These are phyloP conservation scores for Elysia crispata DNA, from an alignment of 2,888 invertebrate species.

Conservation along the genomic window DNA sequence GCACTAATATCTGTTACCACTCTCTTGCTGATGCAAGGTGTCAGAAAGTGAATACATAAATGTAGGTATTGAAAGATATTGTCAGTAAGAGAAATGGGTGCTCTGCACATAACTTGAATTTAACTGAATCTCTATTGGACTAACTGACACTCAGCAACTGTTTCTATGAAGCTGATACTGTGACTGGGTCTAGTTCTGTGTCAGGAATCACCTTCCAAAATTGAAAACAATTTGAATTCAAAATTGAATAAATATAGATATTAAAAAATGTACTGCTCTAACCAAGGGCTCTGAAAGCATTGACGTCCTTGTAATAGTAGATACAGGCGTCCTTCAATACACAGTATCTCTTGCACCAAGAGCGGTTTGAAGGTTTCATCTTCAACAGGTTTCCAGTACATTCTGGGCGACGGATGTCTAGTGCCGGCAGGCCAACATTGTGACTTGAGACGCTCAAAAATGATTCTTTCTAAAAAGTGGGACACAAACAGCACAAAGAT, in stretches of 20 bases:
- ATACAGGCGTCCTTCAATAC: conserved; percentile 96
- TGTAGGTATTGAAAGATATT: too few relatives aligned
- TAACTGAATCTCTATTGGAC: too few relatives aligned
- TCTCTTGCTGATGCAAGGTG: not conserved
- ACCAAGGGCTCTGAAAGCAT: conserved; percentile 93
- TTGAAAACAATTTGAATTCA: too few relatives aligned
- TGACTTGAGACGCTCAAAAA: conserved; percentile 88
- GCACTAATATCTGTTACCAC: not conserved
- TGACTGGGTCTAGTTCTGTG: too few relatives aligned
- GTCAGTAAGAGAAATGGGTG: too few relatives aligned
- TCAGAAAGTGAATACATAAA: not conserved
- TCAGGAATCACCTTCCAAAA: too few relatives aligned
- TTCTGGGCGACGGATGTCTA: conserved; percentile 88
- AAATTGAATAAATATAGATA: too few relatives aligned
- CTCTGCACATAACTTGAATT: too few relatives aligned
- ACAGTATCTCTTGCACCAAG: conserved; percentile 94
- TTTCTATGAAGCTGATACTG: too few relatives aligned
- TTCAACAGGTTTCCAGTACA: conserved; percentile 95
- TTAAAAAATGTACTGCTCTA: too few relatives aligned
- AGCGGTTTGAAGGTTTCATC: conserved; percentile 84
- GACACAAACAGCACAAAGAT: not conserved
- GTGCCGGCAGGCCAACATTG: conserved; percentile 87
- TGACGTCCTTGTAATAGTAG: conserved; percentile 93
- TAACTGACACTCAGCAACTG: too few relatives aligned
- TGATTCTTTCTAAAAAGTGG: conserved; percentile 81